Percentiles rank a stretch among this genome's conserved stretches.
These are phyloP conservation scores for Tiphia femorata DNA, from an alignment of 2,888 invertebrate genomes.

Conservation along the genomic window DNA sequence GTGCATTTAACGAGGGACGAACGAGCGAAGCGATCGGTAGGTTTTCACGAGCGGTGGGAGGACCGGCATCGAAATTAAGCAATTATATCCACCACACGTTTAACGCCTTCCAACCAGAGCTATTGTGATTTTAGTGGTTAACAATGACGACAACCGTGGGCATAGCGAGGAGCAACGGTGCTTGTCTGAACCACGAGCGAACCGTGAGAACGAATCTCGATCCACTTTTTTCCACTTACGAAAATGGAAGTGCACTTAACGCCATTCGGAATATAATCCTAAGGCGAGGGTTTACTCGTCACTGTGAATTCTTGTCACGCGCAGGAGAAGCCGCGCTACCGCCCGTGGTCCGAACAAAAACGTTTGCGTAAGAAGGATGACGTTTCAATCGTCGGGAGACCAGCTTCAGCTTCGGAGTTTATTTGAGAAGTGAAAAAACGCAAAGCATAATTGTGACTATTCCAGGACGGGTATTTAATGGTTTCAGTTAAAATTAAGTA, in stretches of 20 bases:
- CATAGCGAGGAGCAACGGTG: too few species aligned
- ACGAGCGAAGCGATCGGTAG: slow-evolving; percentile 25
- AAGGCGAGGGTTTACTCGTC: slow-evolving; percentile 14
- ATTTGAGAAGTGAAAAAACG: too few species aligned
- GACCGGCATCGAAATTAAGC: slow-evolving; percentile 29
- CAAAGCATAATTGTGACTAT: too few species aligned
- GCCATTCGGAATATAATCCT: slow-evolving; percentile 29
- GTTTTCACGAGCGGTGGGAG: slow-evolving; percentile 13
- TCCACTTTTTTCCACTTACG: slow-evolving; percentile 13
- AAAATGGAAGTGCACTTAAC: slow-evolving; percentile 33
- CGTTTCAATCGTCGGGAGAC: slow-evolving; percentile 29
- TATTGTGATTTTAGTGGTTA: too few species aligned
- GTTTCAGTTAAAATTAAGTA: too few species aligned
- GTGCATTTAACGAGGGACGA: slow-evolving; percentile 29
- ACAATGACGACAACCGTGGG: too few species aligned
- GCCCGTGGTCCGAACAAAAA: slow-evolving; percentile 29
- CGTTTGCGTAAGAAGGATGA: slow-evolving; percentile 35
- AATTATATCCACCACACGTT: slow-evolving; percentile 23
- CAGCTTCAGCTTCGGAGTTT: too few species aligned
- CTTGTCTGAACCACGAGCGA: too few species aligned
- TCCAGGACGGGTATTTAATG: too few species aligned
- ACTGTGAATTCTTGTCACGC: slow-evolving; percentile 39
- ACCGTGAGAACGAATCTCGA: slow-evolving; percentile 21
- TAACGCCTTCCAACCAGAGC: slow-evolving; percentile 23
- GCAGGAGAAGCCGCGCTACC: slow-evolving; percentile 33